These are phyloP conservation scores for Tragulus kanchil DNA, from an alignment of 2,113 vertebrate genomes.

Conservation along the genomic window DNA sequence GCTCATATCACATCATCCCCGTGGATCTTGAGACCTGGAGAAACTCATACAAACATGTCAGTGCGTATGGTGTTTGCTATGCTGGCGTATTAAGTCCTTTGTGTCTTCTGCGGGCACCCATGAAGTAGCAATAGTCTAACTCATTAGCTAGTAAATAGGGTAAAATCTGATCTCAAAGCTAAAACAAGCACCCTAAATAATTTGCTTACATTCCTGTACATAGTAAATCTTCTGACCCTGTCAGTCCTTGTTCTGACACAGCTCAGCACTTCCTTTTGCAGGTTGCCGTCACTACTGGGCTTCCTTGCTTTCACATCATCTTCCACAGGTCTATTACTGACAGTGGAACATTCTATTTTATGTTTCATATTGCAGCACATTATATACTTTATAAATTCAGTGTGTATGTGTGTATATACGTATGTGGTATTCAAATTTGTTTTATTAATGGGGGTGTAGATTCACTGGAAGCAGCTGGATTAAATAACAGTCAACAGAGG, in stretches of 20 bases:
- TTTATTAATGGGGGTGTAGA: not conserved
- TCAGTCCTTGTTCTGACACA: not conserved
- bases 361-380: not conserved
- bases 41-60: not conserved
- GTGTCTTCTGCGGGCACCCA: not conserved
- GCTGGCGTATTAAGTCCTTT: not conserved
- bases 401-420: not conserved
- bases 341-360: not conserved
- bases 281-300: not conserved
- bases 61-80: not conserved
- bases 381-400: not conserved
- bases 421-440: slow-evolving; percentile 7
- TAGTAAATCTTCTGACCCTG: not conserved
- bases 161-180: not conserved
- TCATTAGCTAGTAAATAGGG: not conserved
- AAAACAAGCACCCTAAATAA: not conserved
- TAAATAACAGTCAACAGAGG: not conserved
- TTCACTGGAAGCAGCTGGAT: not conserved
- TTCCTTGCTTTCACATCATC: not conserved
- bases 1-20: too few relatives aligned
- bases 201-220: not conserved
- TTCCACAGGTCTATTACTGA: not conserved
- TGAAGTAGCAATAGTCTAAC: not conserved
- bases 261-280: not conserved
- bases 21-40: not conserved